Evolutionary conservation across 2,113 vertebrate species (phyloP).

Genomic region (Alethe castanea): DNA sequence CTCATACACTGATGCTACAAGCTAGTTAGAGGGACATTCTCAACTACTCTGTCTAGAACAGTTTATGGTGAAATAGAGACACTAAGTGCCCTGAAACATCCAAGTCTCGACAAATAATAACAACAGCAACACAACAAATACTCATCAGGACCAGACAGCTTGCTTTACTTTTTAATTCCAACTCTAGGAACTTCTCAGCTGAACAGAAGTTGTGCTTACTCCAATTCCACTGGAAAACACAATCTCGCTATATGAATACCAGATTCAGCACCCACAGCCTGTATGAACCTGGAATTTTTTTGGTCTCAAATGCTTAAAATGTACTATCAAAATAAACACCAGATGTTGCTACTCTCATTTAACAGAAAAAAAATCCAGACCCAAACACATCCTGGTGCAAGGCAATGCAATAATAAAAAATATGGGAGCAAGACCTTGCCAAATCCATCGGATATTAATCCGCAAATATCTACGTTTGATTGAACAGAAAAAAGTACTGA

Average conservation of each 20-base stretch:
- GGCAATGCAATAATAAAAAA: background rate
- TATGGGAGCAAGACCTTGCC: background rate
- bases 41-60: background rate
- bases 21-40: background rate
- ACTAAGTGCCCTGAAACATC: accelerated
- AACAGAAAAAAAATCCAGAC: background rate
- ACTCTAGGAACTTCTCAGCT: background rate
- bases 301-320: background rate
- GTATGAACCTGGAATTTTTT: background rate
- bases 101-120: background rate
- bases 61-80: background rate
- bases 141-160: accelerated
- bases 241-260: background rate
- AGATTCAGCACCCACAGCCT: background rate
- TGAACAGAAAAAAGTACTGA: background rate
- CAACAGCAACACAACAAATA: background rate
- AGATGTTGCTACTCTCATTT: background rate
- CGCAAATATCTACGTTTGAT: accelerated
- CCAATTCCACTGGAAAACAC: background rate
- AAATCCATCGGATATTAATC: background rate
- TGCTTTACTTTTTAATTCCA: background rate
- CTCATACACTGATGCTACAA: background rate
- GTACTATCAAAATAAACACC: background rate
- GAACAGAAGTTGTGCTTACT: background rate
- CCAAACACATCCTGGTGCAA: background rate